These are phyloP conservation scores for Eudasyphora cyanicolor DNA, from an alignment of 2,888 invertebrate species.

Conservation along the genomic window DNA sequence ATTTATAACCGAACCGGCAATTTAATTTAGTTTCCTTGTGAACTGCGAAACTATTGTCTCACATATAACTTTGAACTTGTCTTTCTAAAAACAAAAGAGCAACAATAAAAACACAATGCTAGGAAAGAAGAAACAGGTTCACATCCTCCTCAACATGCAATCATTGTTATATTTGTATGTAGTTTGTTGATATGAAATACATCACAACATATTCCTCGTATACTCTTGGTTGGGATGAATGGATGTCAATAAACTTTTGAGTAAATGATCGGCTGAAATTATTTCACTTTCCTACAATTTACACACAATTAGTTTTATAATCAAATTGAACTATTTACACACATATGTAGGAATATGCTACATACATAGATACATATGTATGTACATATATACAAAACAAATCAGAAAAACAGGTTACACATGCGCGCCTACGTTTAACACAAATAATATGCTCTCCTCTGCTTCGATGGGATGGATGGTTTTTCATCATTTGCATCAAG, in stretches of 20 bases:
- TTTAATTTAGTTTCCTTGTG: constrained; percentile 33
- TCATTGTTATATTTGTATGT: constrained; percentile 1
- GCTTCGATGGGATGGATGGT: constrained; percentile 39
- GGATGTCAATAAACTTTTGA: constrained; percentile 60
- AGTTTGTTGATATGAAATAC: not conserved
- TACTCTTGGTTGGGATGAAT: not conserved
- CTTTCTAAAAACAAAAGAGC: constrained; percentile 13
- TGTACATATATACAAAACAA: not conserved
- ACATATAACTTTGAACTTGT: constrained; percentile 62
- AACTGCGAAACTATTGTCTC: constrained; percentile 34
- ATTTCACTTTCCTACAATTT: constrained; percentile 52
- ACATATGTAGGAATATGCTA: too few relatives aligned
- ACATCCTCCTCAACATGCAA: constrained; percentile 56
- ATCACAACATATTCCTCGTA: not conserved
- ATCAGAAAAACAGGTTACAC: constrained; percentile 51
- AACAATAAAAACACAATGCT: constrained; percentile 12
- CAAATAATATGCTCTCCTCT: constrained; percentile 31
- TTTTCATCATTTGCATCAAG: constrained; percentile 14
- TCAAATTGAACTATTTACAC: constrained; percentile 60
- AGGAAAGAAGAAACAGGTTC: constrained; percentile 60
- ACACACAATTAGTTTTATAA: constrained; percentile 56
- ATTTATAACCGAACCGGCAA: not conserved
- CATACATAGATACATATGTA: too few relatives aligned
- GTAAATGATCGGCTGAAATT: constrained; percentile 31
- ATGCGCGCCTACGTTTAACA: constrained; percentile 54